Percentiles rank a stretch among this genome's conserved stretches.
phyloP scores from a whole-genome alignment of 2,888 invertebrate genomes.

The Idaea aversata region DNA sequence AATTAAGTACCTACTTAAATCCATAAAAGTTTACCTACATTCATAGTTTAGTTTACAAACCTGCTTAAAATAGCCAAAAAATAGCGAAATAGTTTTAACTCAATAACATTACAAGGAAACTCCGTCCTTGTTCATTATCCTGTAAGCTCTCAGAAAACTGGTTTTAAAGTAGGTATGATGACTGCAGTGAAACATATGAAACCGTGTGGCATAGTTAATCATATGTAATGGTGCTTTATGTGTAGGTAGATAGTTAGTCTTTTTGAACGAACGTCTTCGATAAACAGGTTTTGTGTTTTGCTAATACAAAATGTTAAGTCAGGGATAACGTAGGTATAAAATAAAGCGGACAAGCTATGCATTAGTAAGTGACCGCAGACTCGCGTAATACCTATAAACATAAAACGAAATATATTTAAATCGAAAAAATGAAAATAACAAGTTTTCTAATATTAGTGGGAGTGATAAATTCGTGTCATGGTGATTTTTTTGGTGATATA shows the following conservation, averaged over 20 bases:
- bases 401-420: not conserved
- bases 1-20: too few species aligned
- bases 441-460: not conserved
- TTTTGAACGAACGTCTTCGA: constrained; percentile 6
- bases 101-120: too few species aligned
- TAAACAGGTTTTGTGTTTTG: constrained; percentile 12
- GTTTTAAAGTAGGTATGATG: too few species aligned
- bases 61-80: too few species aligned
- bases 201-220: not conserved
- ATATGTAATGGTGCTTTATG: not conserved
- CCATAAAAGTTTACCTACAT: too few species aligned
- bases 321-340: not conserved
- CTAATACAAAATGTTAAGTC: constrained; percentile 5
- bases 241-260: not conserved
- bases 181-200: constrained; percentile 8
- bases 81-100: too few species aligned
- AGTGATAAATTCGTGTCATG: not conserved
- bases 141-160: too few species aligned
- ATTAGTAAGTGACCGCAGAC: constrained; percentile 19
- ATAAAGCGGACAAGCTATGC: constrained; percentile 10
- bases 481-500: not conserved
- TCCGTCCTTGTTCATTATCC: too few species aligned
- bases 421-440: not conserved
- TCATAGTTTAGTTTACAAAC: too few species aligned
- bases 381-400: not conserved